Evolutionary conservation across 1,140 invertebrate species (phyloP), one percentile per base, ranked within the genome.

Genomic region (Physella acuta): DNA sequence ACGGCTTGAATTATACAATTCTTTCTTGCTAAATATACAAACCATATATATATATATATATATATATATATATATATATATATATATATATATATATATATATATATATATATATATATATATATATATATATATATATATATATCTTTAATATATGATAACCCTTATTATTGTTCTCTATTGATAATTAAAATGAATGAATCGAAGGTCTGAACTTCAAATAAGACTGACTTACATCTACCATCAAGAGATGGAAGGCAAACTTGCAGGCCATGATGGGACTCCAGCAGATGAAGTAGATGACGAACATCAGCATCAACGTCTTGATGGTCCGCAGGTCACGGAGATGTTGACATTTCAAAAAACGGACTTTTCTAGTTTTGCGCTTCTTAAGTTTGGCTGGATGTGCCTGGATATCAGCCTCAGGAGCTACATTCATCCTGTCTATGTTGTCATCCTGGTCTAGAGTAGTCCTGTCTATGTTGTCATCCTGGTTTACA

Each of bases 241-340:
- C 2, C 20, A 24, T 3, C 1, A 62, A 49, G 30, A 62, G 8
- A 26, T 62, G 3, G 16, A 20, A 34, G 1, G 1, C 37, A 11
- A 44, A 1, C 36, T 62, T 62, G 8, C 37, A 2, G 1, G 36
- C 28, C 60, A 62, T 62, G 16, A 30, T 8, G 2, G 60, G 60
- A 24, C 34, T 34, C 60, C 60, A 62, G 26, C 60, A 62, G 3
- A 62, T 49, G 37, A 44, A 62, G 20, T 49, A 62, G 26, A 44
- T 62, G 2, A 37, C 60, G 44, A 62, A 62, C 60, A 62, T 62
- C 34, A 37, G 28, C 60, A 62, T 62, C 1, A 62, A 34, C 3
- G 60, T 44, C 37, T 62, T 62, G 16, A 62, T 44, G 1, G 60
- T 62, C 11, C 60, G 31, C 28, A 62, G 44, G 20, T 62, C 60